A percentile compares a stretch with the other conserved stretches of the same genome.
phyloP scores from a whole-genome alignment of 2,797 vertebrate genomes.

The Gephyroberyx darwinii region DNA sequence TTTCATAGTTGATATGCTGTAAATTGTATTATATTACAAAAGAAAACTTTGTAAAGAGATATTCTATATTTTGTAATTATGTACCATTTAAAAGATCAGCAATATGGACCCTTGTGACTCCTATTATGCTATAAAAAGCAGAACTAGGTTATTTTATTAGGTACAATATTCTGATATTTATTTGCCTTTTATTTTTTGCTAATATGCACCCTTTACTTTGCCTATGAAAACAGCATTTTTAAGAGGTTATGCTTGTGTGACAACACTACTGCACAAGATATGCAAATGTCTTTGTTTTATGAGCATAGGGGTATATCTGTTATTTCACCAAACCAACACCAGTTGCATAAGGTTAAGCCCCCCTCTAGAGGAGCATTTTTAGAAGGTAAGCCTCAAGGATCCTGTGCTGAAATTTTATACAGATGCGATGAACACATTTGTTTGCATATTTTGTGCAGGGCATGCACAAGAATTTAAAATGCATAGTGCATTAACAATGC shows the following conservation, averaged over 20 bases:
- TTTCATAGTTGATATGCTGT: slow-evolving; percentile 93
- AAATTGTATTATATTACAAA: slow-evolving; percentile 94
- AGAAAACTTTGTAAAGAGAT: slow-evolving; percentile 97
- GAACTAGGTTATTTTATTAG: slow-evolving; percentile 86
- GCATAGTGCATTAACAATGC: slow-evolving; percentile 78
- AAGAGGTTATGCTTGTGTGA: slow-evolving; percentile 80
- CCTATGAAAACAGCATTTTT: slow-evolving; percentile 77
- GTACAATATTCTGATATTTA: slow-evolving; percentile 81
- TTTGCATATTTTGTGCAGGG: slow-evolving; percentile 79
- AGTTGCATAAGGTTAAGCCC: slow-evolving; percentile 62
- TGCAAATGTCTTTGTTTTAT: slow-evolving; percentile 75
- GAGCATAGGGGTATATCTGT: slow-evolving; percentile 49
- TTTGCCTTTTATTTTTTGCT: slow-evolving; percentile 78
- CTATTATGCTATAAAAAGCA: slow-evolving; percentile 82
- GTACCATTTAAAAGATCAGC: slow-evolving; percentile 94
- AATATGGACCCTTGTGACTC: slow-evolving; percentile 94
- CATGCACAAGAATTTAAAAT: slow-evolving; percentile 69
- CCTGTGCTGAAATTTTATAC: slow-evolving; percentile 56
- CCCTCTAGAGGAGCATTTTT: slow-evolving; percentile 63
- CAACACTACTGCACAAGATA: slow-evolving; percentile 82
- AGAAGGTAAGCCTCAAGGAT: slow-evolving; percentile 60
- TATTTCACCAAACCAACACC: slow-evolving; percentile 62
- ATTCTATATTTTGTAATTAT: slow-evolving; percentile 99
- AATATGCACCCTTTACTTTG: slow-evolving; percentile 76
- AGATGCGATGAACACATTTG: slow-evolving; percentile 59